A percentile compares a stretch with the other conserved stretches of the same genome.
phyloP scores from a whole-genome alignment of 2,888 invertebrate species.

The Villa cingulata region DNA sequence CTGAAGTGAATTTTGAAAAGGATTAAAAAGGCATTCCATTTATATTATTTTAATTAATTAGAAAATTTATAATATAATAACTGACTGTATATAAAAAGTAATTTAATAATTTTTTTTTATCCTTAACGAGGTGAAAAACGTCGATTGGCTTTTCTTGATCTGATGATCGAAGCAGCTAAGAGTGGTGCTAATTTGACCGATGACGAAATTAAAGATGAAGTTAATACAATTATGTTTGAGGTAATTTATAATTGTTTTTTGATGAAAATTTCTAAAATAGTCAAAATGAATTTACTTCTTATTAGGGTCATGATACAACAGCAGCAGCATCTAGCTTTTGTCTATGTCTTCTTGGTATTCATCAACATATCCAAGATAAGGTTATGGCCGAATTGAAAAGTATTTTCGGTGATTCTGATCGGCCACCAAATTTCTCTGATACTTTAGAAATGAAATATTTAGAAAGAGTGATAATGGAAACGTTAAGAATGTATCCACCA shows the following conservation, averaged over 20 bases:
- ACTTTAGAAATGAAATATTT: constrained; percentile 69
- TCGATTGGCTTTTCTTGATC: constrained; percentile 74
- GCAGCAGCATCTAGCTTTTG: constrained; percentile 80
- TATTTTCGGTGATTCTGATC: constrained; percentile 64
- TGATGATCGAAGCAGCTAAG: constrained; percentile 72
- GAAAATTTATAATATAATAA: no score
- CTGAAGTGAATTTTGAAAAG: constrained; percentile 14
- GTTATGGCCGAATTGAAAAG: constrained; percentile 60
- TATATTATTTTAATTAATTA: no score
- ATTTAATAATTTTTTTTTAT: constrained; percentile 4
- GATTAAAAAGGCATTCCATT: no score
- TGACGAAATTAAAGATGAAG: constrained; percentile 72
- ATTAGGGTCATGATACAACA: constrained; percentile 60
- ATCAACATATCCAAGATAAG: constrained; percentile 63
- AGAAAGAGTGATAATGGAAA: constrained; percentile 64
- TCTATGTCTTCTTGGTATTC: constrained; percentile 64
- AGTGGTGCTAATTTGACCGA: constrained; percentile 59
- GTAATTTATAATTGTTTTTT: background rate
- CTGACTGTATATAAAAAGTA: no score
- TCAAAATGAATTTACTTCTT: no score
- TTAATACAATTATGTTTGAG: constrained; percentile 81
- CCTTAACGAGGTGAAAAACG: constrained; percentile 54
- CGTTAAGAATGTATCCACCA: constrained; percentile 64
- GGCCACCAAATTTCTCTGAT: constrained; percentile 62
- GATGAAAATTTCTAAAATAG: background rate